Percentiles rank a stretch among this genome's conserved stretches.
Evolutionary conservation across 2,797 vertebrate species (phyloP).

Genomic region (Gymnocypris eckloni): DNA sequence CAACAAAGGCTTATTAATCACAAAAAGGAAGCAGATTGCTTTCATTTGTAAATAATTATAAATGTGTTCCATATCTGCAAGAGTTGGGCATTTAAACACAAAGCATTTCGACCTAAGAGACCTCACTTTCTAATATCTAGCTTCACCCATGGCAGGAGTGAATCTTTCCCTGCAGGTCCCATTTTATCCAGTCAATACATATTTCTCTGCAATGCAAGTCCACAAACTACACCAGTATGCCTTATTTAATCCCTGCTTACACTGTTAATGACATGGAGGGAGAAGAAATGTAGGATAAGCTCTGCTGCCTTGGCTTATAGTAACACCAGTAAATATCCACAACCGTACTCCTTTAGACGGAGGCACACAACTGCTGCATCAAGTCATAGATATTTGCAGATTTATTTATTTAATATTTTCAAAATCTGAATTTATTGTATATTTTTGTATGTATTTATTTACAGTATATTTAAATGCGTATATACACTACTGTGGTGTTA

Average conservation of each 20-base stretch:
- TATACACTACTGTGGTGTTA: too few relatives aligned
- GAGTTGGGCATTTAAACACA: background rate
- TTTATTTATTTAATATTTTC: background rate
- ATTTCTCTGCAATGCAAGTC: constrained; percentile 17
- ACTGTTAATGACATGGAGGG: constrained; percentile 44
- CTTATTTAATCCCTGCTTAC: constrained; percentile 53
- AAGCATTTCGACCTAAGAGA: constrained; percentile 9
- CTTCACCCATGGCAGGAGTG: constrained; percentile 17
- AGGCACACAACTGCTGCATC: background rate
- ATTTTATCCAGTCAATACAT: constrained; percentile 21
- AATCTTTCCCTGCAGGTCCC: constrained; percentile 13
- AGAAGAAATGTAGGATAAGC: constrained; percentile 42
- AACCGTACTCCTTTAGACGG: background rate
- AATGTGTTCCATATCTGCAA: background rate
- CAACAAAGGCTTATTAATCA: background rate
- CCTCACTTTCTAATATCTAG: constrained; percentile 35
- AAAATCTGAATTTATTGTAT: background rate
- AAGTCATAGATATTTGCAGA: background rate
- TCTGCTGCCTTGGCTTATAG: background rate
- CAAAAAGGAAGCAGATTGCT: constrained; percentile 4
- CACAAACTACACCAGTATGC: constrained; percentile 22
- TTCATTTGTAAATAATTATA: constrained; percentile 7
- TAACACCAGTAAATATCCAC: constrained; percentile 37
- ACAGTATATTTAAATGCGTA: background rate
- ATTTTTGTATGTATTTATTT: background rate